These are phyloP conservation scores for Atractosteus spatula DNA, from an alignment of 2,113 vertebrate species.

Conservation along the genomic window DNA sequence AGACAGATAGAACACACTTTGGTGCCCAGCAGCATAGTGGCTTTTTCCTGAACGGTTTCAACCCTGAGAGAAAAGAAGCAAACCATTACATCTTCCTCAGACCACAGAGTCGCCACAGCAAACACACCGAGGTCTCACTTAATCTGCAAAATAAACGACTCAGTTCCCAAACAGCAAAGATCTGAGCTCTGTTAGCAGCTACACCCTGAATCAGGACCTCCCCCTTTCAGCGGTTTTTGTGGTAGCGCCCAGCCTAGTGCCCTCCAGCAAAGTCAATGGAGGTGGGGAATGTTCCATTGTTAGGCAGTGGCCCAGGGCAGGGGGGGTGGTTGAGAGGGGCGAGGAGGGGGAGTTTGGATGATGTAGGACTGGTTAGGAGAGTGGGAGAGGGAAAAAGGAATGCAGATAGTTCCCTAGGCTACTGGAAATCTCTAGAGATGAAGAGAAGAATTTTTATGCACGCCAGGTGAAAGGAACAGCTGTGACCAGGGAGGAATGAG, in stretches of 20 bases:
- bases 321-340: conserved; percentile 50
- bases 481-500: too few species aligned
- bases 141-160: conserved; percentile 65
- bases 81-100: conserved; percentile 36
- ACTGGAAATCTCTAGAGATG: too few species aligned
- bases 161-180: conserved; percentile 66
- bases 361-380: conserved; percentile 28
- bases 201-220: conserved; percentile 27
- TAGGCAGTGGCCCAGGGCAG: conserved; percentile 20
- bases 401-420: background rate
- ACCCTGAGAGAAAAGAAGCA: conserved; percentile 43
- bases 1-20: too few species aligned
- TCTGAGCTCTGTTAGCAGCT: conserved; percentile 35
- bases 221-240: conserved; percentile 39
- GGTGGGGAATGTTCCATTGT: conserved; percentile 51
- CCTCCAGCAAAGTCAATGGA: conserved; percentile 57
- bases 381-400: conserved; percentile 23
- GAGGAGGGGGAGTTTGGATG: conserved; percentile 35
- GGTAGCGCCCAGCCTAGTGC: conserved; percentile 64
- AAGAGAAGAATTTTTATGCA: too few species aligned
- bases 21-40: too few species aligned
- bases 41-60: too few species aligned
- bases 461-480: too few species aligned
- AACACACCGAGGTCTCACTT: conserved; percentile 48
- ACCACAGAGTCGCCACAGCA: too few species aligned